These are phyloP conservation scores for Lontra canadensis DNA, from an alignment of 2,113 vertebrate species.

Conservation along the genomic window DNA sequence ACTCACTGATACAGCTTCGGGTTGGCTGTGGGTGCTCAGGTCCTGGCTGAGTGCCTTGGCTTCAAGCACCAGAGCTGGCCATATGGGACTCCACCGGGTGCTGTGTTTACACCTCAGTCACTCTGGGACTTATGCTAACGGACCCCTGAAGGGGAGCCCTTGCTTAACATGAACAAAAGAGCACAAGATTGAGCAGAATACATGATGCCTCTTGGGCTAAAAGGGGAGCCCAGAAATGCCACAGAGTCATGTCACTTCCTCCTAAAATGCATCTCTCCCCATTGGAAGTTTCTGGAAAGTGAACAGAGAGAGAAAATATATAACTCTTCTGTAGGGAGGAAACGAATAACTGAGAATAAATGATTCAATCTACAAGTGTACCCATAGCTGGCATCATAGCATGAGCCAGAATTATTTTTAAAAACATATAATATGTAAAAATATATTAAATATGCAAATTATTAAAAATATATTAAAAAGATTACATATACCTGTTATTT, in stretches of 20 bases:
- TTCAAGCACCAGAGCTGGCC: not conserved
- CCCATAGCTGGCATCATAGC: not conserved
- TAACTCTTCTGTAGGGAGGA: not conserved
- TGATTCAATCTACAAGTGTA: not conserved
- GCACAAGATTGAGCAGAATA: not conserved
- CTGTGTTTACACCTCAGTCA: not conserved
- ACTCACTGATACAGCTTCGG: not conserved
- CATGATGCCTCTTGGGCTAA: not conserved
- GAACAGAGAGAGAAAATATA: not conserved
- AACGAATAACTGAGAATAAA: not conserved
- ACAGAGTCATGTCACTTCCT: not conserved
- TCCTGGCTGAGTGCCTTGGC: not conserved
- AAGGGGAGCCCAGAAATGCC: not conserved
- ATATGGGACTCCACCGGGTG: accelerated
- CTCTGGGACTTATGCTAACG: not conserved
- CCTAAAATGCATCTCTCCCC: not conserved
- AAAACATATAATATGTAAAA: not conserved
- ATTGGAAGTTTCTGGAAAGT: not conserved
- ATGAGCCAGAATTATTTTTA: not conserved
- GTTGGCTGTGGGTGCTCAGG: not conserved
- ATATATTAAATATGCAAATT: not conserved
- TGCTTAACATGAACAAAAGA: not conserved
- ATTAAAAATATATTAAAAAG: not conserved
- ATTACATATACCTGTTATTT: not conserved
- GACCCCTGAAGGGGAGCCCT: not conserved